Evolutionary conservation across 2,888 invertebrate genomes (phyloP).

Genomic region (Lasioglossum marginatum): DNA sequence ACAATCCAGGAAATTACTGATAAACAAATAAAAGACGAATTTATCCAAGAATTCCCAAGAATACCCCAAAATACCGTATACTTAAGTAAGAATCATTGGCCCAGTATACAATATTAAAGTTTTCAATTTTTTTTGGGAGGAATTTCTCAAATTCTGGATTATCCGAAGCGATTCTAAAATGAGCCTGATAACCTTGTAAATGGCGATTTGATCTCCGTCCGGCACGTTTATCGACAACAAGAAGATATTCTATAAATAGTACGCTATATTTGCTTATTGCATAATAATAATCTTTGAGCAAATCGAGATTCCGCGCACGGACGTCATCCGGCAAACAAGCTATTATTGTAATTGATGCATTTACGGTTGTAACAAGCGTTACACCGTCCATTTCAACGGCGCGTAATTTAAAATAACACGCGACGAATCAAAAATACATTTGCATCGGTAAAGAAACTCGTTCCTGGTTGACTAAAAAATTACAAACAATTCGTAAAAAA

Average conservation of each 20-base stretch:
- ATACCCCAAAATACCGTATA: too few relatives aligned
- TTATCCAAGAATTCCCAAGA: too few relatives aligned
- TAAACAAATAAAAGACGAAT: background rate
- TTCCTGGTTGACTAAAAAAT: background rate
- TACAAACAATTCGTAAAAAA: background rate
- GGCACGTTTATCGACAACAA: slow-evolving; percentile 51
- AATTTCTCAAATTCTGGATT: background rate
- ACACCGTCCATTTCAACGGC: background rate
- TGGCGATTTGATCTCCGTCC: background rate
- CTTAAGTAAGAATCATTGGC: background rate
- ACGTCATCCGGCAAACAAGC: slow-evolving; percentile 49
- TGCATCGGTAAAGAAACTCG: background rate
- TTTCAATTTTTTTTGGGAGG: too few relatives aligned
- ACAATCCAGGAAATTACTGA: background rate
- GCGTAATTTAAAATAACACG: background rate
- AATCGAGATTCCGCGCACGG: slow-evolving; percentile 51
- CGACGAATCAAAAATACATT: background rate
- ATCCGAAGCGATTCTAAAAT: background rate
- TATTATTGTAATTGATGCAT: slow-evolving; percentile 25
- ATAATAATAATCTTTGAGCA: slow-evolving; percentile 47
- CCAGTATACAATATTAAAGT: too few relatives aligned
- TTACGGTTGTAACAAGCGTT: slow-evolving; percentile 23
- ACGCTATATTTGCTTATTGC: slow-evolving; percentile 37
- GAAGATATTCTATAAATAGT: slow-evolving; percentile 51
- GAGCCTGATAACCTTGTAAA: background rate